Base-by-base conservation (phyloP, 2,113 vertebrate species). In the Macheiramphus alcinus region DNA sequence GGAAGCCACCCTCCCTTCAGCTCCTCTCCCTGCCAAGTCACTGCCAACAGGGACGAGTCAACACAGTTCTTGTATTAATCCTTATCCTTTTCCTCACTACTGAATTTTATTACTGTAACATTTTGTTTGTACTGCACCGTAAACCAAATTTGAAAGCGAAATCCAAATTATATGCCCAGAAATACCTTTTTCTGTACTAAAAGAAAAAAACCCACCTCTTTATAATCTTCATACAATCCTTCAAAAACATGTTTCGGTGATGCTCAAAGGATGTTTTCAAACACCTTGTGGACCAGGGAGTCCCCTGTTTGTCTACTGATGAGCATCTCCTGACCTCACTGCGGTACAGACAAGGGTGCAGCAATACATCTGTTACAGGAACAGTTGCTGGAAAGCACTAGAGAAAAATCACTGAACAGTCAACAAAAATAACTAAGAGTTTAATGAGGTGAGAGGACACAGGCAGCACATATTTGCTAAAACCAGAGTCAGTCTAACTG, bases 31-130 rank as follows among this genome's bases (percentile, higher is more conserved):
- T 55, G 62, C 38, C 21, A 27, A 38, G 40, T 65, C 63, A 32
- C 43, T 25, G 29, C 72, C 72, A 65, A 43, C 73, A 29, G 36
- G 36, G 68, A 53, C 1, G 0, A 61, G 29, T 29, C 83, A 67
- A 9, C 31, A 16, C 17, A 29, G 9, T 5, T 65, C 65, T 29
- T 6, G 0, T 27, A 6, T 9, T 6, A 3, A 45, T 5, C 27
- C 53, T 61, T 12, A 7, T 6, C 42, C 42, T 48, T 18, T 43
- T 36, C 42, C 52, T 48, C 40, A 10, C 4, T 1, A 5, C 27
- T 38, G 3, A 11, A 3, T 65, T 76, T 38, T 4, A 32, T 6
- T 11, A 3, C 70, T 17, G 11, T 10, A 27, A 6, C 7, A 2
- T 21, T 83, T 53, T 27, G 20, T 45, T 91, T 43, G 3, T 4